phyloP scores from a whole-genome alignment of 2,888 invertebrate species.

The Plemyria rubiginata region DNA sequence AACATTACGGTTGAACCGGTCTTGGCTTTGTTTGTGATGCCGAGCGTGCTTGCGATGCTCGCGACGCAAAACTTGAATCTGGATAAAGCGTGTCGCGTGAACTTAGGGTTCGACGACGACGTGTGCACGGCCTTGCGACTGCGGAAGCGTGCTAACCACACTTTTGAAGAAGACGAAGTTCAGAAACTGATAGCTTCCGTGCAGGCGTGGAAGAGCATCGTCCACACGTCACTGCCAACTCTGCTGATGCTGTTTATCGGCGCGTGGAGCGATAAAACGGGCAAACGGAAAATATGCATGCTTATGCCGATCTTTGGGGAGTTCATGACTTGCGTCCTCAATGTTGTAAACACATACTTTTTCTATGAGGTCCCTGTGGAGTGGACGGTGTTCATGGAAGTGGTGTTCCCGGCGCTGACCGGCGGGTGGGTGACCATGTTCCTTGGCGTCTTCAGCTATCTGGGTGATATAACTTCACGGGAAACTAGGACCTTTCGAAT shows the following conservation, averaged over 20 bases:
- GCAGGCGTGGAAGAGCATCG: slow-evolving; percentile 82
- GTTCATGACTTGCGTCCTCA: slow-evolving; percentile 76
- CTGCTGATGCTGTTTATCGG: slow-evolving; percentile 85
- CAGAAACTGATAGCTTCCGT: slow-evolving; percentile 84
- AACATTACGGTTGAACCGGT: slow-evolving; percentile 89
- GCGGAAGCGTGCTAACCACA: slow-evolving; percentile 88
- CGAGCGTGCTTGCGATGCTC: slow-evolving; percentile 87
- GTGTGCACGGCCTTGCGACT: slow-evolving; percentile 90
- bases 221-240: slow-evolving; percentile 82
- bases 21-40: slow-evolving; percentile 87
- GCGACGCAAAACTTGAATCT: slow-evolving; percentile 93
- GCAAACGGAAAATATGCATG: slow-evolving; percentile 85
- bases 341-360: slow-evolving; percentile 83
- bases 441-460: slow-evolving; percentile 85
- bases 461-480: slow-evolving; percentile 84
- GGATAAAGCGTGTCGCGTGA: slow-evolving; percentile 94
- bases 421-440: slow-evolving; percentile 86
- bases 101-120: slow-evolving; percentile 87
- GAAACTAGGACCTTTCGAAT: slow-evolving; percentile 85
- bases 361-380: slow-evolving; percentile 83
- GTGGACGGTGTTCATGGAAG: slow-evolving; percentile 81
- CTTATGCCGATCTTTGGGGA: slow-evolving; percentile 84
- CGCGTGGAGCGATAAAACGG: slow-evolving; percentile 86
- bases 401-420: slow-evolving; percentile 79
- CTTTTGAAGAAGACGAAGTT: slow-evolving; percentile 87